Conservation (phyloP, 1,140 invertebrate genomes). For the Amyelois transitella region DNA sequence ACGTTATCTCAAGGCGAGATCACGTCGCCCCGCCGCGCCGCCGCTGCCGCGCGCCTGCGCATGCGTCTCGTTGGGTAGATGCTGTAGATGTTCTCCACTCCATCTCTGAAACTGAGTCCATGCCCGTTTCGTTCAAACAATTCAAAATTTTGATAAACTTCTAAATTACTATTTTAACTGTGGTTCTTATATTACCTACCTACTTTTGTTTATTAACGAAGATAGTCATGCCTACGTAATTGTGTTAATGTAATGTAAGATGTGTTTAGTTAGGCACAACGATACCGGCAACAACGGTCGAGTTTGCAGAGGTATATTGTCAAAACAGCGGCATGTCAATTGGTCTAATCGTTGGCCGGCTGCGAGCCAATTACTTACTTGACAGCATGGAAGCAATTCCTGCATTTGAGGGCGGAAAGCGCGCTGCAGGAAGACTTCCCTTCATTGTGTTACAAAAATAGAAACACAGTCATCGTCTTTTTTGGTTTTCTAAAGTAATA, state of each 20-base stretch:
- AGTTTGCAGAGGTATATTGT: conserved; percentile 41
- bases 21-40: conserved; percentile 17
- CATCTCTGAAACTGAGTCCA: neutral
- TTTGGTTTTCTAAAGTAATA: neutral
- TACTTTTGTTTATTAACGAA: no score
- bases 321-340: conserved; percentile 71
- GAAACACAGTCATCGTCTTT: conserved; percentile 29
- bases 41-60: conserved; percentile 21
- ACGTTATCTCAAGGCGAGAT: conserved; percentile 70
- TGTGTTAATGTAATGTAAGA: no score
- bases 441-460: conserved; percentile 61
- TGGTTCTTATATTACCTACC: no score
- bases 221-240: neutral
- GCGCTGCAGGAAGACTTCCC: conserved; percentile 65
- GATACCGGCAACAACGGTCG: neutral
- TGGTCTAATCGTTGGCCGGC: conserved; percentile 68
- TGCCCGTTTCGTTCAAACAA: conserved; percentile 8
- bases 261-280: no score
- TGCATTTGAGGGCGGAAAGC: conserved; percentile 68
- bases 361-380: conserved; percentile 71
- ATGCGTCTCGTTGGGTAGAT: conserved; percentile 23
- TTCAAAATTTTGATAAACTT: no score
- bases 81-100: conserved; percentile 10
- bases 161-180: no score
- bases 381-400: conserved; percentile 71